Percentiles rank a stretch among this genome's conserved stretches.
Evolutionary conservation across 2,888 invertebrate genomes (phyloP).

Genomic region (Sipha maydis): DNA sequence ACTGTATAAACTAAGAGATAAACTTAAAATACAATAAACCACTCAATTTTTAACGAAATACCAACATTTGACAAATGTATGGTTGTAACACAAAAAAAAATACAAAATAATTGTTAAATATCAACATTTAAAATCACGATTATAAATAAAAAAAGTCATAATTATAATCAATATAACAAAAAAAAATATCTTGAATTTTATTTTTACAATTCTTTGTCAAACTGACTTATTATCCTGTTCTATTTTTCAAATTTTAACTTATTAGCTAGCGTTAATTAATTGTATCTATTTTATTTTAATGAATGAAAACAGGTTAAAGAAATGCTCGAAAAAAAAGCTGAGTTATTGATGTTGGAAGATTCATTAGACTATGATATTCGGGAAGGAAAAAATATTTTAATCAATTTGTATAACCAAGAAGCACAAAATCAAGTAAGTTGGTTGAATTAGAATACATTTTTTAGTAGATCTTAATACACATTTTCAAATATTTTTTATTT

Average conservation of each 20-base stretch:
- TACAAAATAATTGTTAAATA: not conserved
- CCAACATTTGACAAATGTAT: not conserved
- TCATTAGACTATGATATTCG: slow-evolving; percentile 8
- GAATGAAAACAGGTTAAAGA: slow-evolving; percentile 32
- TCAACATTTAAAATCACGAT: not conserved
- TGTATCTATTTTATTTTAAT: not conserved
- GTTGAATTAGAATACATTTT: not conserved
- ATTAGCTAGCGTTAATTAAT: not conserved
- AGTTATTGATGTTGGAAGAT: slow-evolving; percentile 15
- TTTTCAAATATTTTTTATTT: too few species aligned
- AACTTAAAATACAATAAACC: not conserved
- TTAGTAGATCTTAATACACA: too few species aligned
- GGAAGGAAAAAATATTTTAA: not conserved
- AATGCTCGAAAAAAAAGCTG: slow-evolving; percentile 40
- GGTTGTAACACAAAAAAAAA: not conserved
- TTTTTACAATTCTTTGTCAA: too few species aligned
- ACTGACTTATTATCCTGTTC: too few species aligned
- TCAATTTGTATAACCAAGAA: not conserved
- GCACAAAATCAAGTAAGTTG: slow-evolving; percentile 33
- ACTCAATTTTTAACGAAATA: too few species aligned
- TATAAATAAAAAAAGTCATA: not conserved
- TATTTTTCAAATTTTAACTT: not conserved
- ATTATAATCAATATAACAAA: too few species aligned
- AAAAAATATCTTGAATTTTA: too few species aligned
- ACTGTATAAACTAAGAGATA: not conserved